These are phyloP conservation scores for Cepaea hortensis DNA, from an alignment of 2,888 invertebrate species.

Conservation along the genomic window DNA sequence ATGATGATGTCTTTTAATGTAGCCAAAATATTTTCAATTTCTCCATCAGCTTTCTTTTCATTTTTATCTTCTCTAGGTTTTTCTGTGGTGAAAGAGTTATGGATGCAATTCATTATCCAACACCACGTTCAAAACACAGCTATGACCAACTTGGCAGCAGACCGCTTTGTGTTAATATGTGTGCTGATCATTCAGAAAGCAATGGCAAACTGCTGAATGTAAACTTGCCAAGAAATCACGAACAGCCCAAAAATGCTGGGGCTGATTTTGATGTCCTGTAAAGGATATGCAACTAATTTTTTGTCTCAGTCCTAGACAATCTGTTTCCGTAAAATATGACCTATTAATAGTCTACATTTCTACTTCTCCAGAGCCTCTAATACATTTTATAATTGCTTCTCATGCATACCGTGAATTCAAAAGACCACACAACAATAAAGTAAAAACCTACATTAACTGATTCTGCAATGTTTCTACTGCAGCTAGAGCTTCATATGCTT, in stretches of 20 bases:
- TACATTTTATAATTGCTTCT: background rate
- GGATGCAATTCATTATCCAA: no score
- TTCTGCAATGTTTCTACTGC: slow-evolving; percentile 71
- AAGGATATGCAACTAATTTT: no score
- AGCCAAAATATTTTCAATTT: background rate
- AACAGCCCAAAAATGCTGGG: no score
- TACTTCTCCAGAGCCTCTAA: no score
- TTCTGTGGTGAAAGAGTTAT: background rate
- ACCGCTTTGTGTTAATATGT: no score
- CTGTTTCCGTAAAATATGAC: background rate
- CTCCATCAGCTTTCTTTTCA: background rate
- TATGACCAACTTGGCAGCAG: no score
- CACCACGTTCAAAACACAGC: no score
- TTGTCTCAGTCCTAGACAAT: background rate
- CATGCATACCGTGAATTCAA: background rate
- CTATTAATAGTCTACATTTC: no score
- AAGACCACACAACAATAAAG: background rate
- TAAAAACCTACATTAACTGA: slow-evolving; percentile 69
- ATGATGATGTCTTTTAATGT: background rate
- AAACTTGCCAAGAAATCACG: no score
- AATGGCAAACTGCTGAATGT: no score
- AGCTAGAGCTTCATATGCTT: slow-evolving; percentile 72
- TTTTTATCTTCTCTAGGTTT: background rate
- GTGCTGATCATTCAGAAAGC: no score
- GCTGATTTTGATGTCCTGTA: no score